Base-by-base conservation (phyloP, 2,888 invertebrate genomes). In the Melikaiella ostensackeni region DNA sequence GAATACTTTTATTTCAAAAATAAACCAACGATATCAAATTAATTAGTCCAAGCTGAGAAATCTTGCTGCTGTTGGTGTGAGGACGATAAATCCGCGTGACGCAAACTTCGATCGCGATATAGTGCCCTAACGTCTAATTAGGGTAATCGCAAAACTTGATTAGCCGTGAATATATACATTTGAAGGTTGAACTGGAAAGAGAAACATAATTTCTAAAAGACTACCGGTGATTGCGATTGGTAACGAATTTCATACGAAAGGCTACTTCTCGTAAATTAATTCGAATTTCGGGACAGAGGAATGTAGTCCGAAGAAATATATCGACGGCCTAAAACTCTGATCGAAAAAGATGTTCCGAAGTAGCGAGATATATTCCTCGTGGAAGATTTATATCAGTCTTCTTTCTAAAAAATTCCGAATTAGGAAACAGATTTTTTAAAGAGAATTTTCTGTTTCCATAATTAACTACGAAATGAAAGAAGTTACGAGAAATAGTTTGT, bases 301-400 rank as follows among this genome's bases (percentile, higher is more conserved):
- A 70, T 70, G 46, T 27, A 30, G 30, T 13, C 50, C 7, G 70
- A 70, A 50, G 70, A 46, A 70, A 30, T 70, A 70, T 70, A 70
- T 50, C 70, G 33, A 70, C 46, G 27, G 27, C 19, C 66, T 24
- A 27, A 50, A 50, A 55, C 55, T 50, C 11, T 70, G 70, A 66
- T 46, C 46, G 38, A 42, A 27, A 66, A 24, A 16, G 13, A 42
- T 19, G 63, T 63, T 35, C 11, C 11, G n/a, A 38, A 21, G 66
- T 46, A 27, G 21, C 64, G 24, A 66, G 66, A 46, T 46, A 27
- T 46, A 8, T 46, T 46, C 5, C 11, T 66, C 19, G 13, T 27
- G 7, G 16, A 27, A 46, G 66, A 66, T 66, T 66, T 66, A 66
- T 66, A 21, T 4, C 1, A 19, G 21, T 21, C 24, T 38, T 46